Conservation (phyloP, 2,113 vertebrate genomes). For the Upupa epops region DNA sequence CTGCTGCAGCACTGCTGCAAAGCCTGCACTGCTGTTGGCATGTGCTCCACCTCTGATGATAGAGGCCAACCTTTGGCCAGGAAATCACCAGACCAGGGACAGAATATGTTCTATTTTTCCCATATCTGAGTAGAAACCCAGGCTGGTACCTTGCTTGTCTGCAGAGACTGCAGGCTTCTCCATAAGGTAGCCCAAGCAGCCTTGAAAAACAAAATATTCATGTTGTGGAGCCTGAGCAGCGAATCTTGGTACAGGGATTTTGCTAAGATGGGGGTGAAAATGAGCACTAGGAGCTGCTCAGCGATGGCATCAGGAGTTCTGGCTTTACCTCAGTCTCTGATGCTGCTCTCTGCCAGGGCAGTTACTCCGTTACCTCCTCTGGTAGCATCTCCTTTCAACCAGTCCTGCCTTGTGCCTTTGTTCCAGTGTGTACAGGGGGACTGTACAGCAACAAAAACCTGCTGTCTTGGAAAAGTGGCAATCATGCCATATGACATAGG, state of each 20-base stretch:
- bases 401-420: background rate
- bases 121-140: background rate
- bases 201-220: background rate
- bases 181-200: background rate
- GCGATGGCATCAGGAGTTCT: background rate
- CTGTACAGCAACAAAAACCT: fast-evolving
- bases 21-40: background rate
- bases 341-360: background rate
- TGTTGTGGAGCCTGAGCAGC: background rate
- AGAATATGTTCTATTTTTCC: background rate
- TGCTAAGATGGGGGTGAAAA: background rate
- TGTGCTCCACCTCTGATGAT: background rate
- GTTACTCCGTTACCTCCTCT: background rate
- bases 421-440: background rate
- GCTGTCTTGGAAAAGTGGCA: fast-evolving
- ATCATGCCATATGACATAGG: fast-evolving
- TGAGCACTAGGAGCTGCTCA: background rate
- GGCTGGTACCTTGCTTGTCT: background rate
- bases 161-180: background rate
- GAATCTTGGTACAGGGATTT: background rate
- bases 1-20: background rate
- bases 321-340: background rate
- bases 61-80: background rate
- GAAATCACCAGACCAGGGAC: background rate
- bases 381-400: background rate